phyloP scores from a whole-genome alignment of 2,113 vertebrate species.

The Todiramphus saurophagus region DNA sequence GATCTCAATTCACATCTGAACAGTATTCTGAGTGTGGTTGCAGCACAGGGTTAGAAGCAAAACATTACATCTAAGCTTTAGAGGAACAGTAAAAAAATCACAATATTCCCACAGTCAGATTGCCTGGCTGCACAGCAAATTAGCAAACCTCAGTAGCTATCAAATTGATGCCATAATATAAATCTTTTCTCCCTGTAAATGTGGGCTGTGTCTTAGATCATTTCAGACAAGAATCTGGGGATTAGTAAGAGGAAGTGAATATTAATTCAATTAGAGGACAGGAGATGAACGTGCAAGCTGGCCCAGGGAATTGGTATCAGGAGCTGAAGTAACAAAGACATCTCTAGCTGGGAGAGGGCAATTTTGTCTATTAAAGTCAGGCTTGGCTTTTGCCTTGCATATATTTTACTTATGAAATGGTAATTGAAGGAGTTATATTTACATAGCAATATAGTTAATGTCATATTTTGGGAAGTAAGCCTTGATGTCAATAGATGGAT shows the following conservation, averaged over 20 bases:
- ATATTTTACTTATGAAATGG: conserved; percentile 13
- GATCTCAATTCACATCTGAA: background rate
- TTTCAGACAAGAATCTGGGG: conserved; percentile 32
- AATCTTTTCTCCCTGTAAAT: background rate
- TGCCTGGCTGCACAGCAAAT: background rate
- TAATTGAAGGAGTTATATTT: conserved; percentile 28
- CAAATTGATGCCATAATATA: background rate
- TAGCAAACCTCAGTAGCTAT: background rate
- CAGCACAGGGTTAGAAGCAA: background rate
- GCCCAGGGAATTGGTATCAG: background rate
- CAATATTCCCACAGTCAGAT: background rate
- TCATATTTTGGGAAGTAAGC: background rate
- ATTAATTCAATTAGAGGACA: conserved; percentile 30
- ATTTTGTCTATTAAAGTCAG: conserved; percentile 2
- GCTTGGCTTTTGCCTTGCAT: conserved; percentile 3
- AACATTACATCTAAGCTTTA: background rate
- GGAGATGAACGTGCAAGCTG: background rate
- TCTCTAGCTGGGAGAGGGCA: background rate
- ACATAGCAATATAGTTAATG: background rate
- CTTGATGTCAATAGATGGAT: background rate
- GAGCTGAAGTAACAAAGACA: background rate
- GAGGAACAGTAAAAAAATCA: background rate
- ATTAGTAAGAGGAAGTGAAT: conserved; percentile 18
- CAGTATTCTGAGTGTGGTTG: background rate
- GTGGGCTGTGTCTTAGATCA: background rate